A percentile compares a stretch with the other conserved stretches of the same genome.
Conservation (phyloP, 2,888 invertebrate genomes). For the Acronicta aceris region DNA sequence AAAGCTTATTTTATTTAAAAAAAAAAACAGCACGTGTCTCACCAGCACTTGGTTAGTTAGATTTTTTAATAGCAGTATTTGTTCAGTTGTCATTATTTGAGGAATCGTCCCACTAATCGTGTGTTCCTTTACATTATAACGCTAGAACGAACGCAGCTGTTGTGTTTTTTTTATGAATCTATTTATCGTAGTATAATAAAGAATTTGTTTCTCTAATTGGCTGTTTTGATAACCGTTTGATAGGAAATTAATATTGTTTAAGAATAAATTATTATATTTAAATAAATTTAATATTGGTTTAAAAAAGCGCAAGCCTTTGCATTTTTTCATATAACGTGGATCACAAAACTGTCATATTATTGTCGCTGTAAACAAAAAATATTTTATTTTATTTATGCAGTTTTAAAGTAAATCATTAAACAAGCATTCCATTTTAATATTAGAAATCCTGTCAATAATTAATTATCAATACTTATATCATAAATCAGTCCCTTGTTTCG, state of each 20-base stretch:
- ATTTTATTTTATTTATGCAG: too few species aligned
- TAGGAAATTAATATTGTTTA: conserved; percentile 36
- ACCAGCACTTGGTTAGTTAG: conserved; percentile 50
- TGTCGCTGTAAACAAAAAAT: too few species aligned
- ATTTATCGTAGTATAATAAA: conserved; percentile 46
- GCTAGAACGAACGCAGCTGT: conserved; percentile 75
- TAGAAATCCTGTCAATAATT: too few species aligned
- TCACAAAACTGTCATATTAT: too few species aligned
- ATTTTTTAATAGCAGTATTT: conserved; percentile 70
- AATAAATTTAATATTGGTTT: too few species aligned
- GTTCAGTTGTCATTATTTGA: conserved; percentile 79
- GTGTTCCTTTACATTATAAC: conserved; percentile 68
- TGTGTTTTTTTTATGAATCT: conserved; percentile 58
- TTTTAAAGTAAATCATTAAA: too few species aligned
- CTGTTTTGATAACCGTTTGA: conserved; percentile 53
- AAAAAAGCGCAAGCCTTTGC: too few species aligned
- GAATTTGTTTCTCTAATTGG: conserved; percentile 68
- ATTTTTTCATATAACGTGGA: too few species aligned
- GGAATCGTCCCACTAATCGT: conserved; percentile 67
- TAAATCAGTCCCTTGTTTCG: background rate
- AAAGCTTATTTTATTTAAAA: conserved; percentile 15
- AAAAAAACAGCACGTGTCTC: conserved; percentile 55
- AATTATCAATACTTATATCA: too few species aligned
- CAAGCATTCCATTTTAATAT: too few species aligned
- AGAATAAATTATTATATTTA: too few species aligned